Base-by-base conservation (phyloP, 1,140 invertebrate species). In the Contarinia nasturtii region DNA sequence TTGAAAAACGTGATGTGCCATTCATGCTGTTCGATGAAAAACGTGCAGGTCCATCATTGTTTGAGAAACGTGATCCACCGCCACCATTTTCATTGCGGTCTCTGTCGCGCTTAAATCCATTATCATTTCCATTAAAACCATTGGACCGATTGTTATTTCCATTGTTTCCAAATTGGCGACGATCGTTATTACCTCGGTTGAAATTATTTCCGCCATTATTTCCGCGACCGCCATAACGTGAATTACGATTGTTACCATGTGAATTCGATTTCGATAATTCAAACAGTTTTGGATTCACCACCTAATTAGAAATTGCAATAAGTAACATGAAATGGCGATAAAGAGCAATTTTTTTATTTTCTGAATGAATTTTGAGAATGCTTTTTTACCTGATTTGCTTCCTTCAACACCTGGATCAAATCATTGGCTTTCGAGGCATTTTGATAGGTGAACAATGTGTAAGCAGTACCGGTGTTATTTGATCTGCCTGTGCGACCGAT, bases 401-500 rank as follows among this genome's bases (percentile, higher is more conserved):
- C 93, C 57, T 82, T 80, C 43, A 97, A 67, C 17, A 97, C 91
- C 48, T 86, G 76, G 20, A 97, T 82, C 50, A 98, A 69, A 66
- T 97, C 92, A 53, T 76, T 79, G 0, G 91, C 91, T 66, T 96
- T 93, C 52, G 89, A 88, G 14, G 79, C 77, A 66, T 98, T 96
- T 49, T 76, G 78, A 36, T 81, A 78, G 1, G 95, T 98, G 63
- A 99, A 98, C 68, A 99, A 93, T 14, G 95, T 98, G 67, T 98
- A 98, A 1, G 95, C 93, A 1, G 94, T 98, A 48, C 96, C 96
- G 33, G 86, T 91, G 50, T 63, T 90, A 55, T 90, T 83, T 37
- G 86, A 84, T 50, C 96, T 74, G 45, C 91, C 96, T 41, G 96
- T 99, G 58, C 96, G 80, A 46, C 96, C 96, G 64, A 99, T 99